Base-by-base conservation (phyloP, 2,888 invertebrate species). In the Drosophila planitibia region DNA sequence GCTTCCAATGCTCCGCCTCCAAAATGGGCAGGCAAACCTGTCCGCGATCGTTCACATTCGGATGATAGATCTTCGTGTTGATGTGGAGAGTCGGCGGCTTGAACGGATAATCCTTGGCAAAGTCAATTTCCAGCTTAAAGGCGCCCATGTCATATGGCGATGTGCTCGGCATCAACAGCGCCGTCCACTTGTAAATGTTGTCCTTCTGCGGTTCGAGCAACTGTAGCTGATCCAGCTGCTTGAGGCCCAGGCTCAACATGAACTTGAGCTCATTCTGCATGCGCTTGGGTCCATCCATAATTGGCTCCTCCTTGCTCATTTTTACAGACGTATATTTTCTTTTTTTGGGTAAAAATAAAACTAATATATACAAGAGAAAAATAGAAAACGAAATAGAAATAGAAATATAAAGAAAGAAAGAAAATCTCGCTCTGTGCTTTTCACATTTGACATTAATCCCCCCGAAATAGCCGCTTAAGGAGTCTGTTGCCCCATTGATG, bases 61-160 rank as follows among this genome's bases (percentile, higher is more conserved):
- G 99, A 94, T 99, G 99, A 93, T 99, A 99, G 92, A 99, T 99
- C 95, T 98, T 99, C 70, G 99, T 99, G 94, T 98, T 98, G 94
- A 99, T 99, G 93, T 97, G 97, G 92, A 99, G 97, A 94, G 98
- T 98, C 74, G 99, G 99, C 70, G 99, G 99, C 94, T 99, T 99
- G 94, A 99, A 99, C 1, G 99, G 99, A 94, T 99, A 99, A 92
- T 99, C 99, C 65, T 98, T 98, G 54, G 99, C 99, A 93, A 99
- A 99, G 93, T 98, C 98, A 69, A 99, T 98, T 94, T 98, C 98
- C 93, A 99, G 98, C 92, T 97, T 96, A 94, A 99, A 99, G 82
- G 99, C 99, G 83, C 99, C 99, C 95, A 98, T 99, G 93, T 98
- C 98, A 94, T 98, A 99, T 3, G 99, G 99, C 85, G 98, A 96